These are phyloP conservation scores for Mythimna vitellina DNA, from an alignment of 2,888 invertebrate genomes.

Conservation along the genomic window DNA sequence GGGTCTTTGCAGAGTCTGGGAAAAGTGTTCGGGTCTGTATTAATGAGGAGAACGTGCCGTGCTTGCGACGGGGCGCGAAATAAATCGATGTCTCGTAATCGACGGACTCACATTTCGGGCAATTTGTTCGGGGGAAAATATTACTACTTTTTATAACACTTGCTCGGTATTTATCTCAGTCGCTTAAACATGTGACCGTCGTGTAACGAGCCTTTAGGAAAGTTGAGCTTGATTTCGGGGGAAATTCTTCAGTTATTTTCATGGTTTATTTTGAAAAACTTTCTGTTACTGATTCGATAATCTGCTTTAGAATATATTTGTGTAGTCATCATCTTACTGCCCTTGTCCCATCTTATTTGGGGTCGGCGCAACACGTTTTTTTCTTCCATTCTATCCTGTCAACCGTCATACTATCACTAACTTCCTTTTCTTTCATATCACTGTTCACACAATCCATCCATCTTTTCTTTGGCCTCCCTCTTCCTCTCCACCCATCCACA, in stretches of 20 bases:
- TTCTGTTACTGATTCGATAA: no score
- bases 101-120: constrained; percentile 73
- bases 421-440: no score
- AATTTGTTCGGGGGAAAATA: constrained; percentile 76
- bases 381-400: no score
- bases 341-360: no score
- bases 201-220: constrained; percentile 26
- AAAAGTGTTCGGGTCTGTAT: constrained; percentile 74
- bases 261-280: background rate
- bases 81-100: constrained; percentile 82
- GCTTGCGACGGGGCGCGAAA: constrained; percentile 72
- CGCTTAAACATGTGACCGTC: constrained; percentile 33
- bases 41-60: constrained; percentile 79
- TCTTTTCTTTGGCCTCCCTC: no score
- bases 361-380: no score
- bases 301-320: background rate
- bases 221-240: background rate
- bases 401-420: no score
- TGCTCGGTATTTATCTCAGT: constrained; percentile 55
- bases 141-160: constrained; percentile 65
- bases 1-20: constrained; percentile 59
- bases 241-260: background rate
- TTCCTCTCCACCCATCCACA: no score
- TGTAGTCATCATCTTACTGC: no score
- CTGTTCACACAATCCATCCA: no score